phyloP scores from a whole-genome alignment of 1,140 invertebrate species.

The Ericerus pela region DNA sequence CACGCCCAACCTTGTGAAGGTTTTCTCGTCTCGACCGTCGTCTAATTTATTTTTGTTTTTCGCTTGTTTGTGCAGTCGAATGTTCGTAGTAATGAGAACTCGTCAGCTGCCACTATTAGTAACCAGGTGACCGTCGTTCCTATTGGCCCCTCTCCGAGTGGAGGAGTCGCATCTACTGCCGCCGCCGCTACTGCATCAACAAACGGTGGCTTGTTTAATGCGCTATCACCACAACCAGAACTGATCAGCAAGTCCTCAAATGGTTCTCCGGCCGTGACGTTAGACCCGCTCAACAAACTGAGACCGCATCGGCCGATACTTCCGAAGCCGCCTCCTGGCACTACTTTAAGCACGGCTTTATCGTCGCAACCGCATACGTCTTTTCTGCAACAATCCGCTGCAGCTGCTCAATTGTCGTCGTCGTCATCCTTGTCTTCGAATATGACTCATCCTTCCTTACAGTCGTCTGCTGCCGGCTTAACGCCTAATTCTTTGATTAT shows the following conservation, averaged over 20 bases:
- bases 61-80: not conserved
- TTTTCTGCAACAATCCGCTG: not conserved
- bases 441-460: constrained; percentile 17
- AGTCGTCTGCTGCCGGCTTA: too few species aligned
- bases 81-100: not conserved
- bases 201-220: not conserved
- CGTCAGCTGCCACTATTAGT: not conserved
- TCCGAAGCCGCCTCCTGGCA: constrained; percentile 17
- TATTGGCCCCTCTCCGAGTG: not conserved
- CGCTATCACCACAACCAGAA: not conserved
- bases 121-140: not conserved
- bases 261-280: not conserved
- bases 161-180: constrained; percentile 1
- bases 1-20: too few species aligned
- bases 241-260: not conserved
- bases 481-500: constrained; percentile 12
- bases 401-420: not conserved
- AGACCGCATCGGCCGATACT: constrained; percentile 18
- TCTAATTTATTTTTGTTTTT: not conserved
- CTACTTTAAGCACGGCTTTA: not conserved
- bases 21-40: not conserved
- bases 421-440: constrained; percentile 30
- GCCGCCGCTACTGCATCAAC: not conserved
- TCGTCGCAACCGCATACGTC: not conserved
- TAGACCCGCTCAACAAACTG: not conserved